These are phyloP conservation scores for Drosophila neoperkinsi DNA, from an alignment of 2,888 invertebrate genomes.

Conservation along the genomic window DNA sequence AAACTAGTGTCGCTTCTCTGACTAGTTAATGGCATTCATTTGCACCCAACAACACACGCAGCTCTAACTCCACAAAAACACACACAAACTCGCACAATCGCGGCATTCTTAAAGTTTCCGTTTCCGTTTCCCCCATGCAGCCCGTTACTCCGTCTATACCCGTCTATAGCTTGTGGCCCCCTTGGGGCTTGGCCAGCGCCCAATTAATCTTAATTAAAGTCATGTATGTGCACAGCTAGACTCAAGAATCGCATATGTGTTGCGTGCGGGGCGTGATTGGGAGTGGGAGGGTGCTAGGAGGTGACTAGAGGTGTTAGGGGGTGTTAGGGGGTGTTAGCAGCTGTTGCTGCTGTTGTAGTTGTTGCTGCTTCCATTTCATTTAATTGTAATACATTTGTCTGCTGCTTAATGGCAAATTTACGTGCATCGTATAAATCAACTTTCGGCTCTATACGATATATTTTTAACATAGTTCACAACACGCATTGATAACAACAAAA, in stretches of 20 bases:
- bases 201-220: slow-evolving; percentile 80
- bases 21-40: slow-evolving; percentile 64
- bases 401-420: slow-evolving; percentile 73
- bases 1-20: slow-evolving; percentile 32
- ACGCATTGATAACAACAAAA: slow-evolving; percentile 34
- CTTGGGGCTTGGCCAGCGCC: slow-evolving; percentile 38
- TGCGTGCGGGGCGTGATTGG: slow-evolving; percentile 39
- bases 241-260: slow-evolving; percentile 34
- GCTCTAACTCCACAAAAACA: slow-evolving; percentile 5
- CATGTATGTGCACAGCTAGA: slow-evolving; percentile 27
- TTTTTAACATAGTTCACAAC: slow-evolving; percentile 51
- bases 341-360: slow-evolving; percentile 35
- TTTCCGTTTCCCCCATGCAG: background rate
- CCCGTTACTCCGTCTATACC: background rate
- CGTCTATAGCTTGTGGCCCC: slow-evolving; percentile 6
- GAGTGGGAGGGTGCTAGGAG: slow-evolving; percentile 25
- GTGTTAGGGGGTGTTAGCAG: slow-evolving; percentile 44
- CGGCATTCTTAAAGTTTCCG: slow-evolving; percentile 44
- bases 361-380: slow-evolving; percentile 63
- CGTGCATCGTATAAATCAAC: slow-evolving; percentile 74
- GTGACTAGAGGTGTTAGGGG: slow-evolving; percentile 7
- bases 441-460: slow-evolving; percentile 61
- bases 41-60: slow-evolving; percentile 32
- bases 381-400: slow-evolving; percentile 78
- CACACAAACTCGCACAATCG: slow-evolving; percentile 18